phyloP scores from a whole-genome alignment of 1,140 invertebrate genomes.

The Nasonia vitripennis region DNA sequence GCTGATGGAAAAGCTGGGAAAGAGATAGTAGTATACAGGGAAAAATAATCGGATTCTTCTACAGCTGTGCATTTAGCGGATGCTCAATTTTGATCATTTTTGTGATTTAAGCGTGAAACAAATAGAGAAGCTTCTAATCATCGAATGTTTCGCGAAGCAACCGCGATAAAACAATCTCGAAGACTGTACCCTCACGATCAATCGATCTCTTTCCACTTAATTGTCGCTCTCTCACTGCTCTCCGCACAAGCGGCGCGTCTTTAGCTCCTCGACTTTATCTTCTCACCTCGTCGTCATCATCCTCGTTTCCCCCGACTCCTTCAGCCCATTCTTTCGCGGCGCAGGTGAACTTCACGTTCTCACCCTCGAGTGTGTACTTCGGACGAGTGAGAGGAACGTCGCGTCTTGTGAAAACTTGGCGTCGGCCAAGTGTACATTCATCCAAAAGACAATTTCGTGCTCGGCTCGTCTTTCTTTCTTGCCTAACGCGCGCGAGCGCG shows the following conservation, averaged over 20 bases:
- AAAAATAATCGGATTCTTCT: neutral
- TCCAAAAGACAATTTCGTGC: constrained; percentile 26
- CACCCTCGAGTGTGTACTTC: constrained; percentile 29
- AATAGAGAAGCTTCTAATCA: too few relatives aligned
- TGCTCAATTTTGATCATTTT: neutral
- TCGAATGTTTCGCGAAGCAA: too few relatives aligned
- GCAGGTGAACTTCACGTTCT: constrained; percentile 18
- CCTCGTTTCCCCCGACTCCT: neutral
- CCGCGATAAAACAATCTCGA: neutral
- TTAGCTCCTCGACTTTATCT: constrained; percentile 10
- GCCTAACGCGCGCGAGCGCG: too few relatives aligned
- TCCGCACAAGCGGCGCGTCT: neutral
- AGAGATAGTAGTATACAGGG: neutral
- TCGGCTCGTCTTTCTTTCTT: constrained; percentile 8
- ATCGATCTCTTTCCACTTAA: constrained; percentile 20
- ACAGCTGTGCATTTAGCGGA: neutral
- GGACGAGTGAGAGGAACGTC: neutral
- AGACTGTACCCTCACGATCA: neutral
- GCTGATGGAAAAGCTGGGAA: neutral
- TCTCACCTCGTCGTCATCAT: neutral
- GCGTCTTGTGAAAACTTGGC: constrained; percentile 23
- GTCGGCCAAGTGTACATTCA: constrained; percentile 24
- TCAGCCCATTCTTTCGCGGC: constrained; percentile 1
- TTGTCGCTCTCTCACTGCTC: neutral
- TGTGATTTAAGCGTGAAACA: too few relatives aligned